These are phyloP conservation scores for Dynastes grantii DNA, from an alignment of 2,888 invertebrate genomes.

Conservation along the genomic window DNA sequence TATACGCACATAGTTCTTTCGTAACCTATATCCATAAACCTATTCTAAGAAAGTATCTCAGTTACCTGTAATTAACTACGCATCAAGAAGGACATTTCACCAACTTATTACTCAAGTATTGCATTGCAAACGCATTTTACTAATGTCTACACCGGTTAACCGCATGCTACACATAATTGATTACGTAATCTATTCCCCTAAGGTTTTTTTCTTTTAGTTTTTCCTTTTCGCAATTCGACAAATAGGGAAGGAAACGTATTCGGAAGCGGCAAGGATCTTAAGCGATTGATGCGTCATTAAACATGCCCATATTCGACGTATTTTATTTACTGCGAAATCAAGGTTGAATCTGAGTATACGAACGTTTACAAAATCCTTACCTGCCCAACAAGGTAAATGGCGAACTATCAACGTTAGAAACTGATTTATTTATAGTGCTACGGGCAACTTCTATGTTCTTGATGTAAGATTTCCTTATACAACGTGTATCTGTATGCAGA, in stretches of 20 bases:
- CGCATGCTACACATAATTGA: constrained; percentile 23
- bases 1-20: too few species aligned
- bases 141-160: constrained; percentile 22
- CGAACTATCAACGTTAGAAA: constrained; percentile 58
- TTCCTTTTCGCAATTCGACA: constrained; percentile 40
- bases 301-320: constrained; percentile 26
- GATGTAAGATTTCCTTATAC: constrained; percentile 7
- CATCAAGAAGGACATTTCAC: background rate
- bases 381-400: constrained; percentile 60
- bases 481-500: background rate
- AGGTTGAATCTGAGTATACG: constrained; percentile 36
- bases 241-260: constrained; percentile 46
- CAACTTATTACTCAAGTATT: background rate
- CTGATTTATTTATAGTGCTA: constrained; percentile 61
- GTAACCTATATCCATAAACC: too few species aligned
- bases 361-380: constrained; percentile 47
- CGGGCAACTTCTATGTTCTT: constrained; percentile 8
- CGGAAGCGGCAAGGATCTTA: constrained; percentile 40
- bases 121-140: constrained; percentile 2
- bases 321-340: constrained; percentile 47
- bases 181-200: constrained; percentile 21
- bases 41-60: background rate
- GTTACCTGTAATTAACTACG: background rate
- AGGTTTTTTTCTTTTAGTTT: constrained; percentile 17
- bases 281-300: constrained; percentile 28